These are phyloP conservation scores for Sceloporus undulatus DNA, from an alignment of 2,113 vertebrate species.

Conservation along the genomic window DNA sequence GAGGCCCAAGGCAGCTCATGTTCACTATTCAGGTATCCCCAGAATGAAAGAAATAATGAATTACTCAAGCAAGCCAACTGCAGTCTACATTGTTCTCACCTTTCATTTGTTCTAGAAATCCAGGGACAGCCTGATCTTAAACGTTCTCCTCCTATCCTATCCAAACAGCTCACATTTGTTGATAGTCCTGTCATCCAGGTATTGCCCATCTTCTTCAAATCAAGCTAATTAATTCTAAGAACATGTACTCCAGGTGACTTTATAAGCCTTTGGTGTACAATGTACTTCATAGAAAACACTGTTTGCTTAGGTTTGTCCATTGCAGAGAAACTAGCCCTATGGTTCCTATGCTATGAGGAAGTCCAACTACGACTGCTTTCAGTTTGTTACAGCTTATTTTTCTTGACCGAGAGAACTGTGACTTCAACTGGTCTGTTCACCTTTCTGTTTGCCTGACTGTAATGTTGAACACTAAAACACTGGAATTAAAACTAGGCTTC, in stretches of 20 bases:
- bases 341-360: neutral
- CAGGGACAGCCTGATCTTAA: neutral
- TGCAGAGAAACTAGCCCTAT: neutral
- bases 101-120: neutral
- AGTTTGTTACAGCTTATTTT: neutral
- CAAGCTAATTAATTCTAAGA: neutral
- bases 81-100: neutral
- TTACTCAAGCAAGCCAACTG: neutral
- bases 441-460: constrained; percentile 2
- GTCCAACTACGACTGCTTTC: neutral
- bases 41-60: no score
- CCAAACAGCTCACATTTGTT: neutral
- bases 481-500: neutral
- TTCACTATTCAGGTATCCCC: neutral
- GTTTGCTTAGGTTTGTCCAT: neutral
- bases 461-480: neutral
- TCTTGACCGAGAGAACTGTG: neutral
- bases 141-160: neutral
- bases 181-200: neutral
- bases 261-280: neutral
- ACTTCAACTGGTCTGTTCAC: neutral
- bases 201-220: neutral
- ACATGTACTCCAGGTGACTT: neutral
- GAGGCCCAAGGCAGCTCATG: neutral
- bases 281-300: neutral